A percentile compares a stretch with the other conserved stretches of the same genome.
phyloP scores from a whole-genome alignment of 2,113 vertebrate species.

The Phodopus roborovskii region DNA sequence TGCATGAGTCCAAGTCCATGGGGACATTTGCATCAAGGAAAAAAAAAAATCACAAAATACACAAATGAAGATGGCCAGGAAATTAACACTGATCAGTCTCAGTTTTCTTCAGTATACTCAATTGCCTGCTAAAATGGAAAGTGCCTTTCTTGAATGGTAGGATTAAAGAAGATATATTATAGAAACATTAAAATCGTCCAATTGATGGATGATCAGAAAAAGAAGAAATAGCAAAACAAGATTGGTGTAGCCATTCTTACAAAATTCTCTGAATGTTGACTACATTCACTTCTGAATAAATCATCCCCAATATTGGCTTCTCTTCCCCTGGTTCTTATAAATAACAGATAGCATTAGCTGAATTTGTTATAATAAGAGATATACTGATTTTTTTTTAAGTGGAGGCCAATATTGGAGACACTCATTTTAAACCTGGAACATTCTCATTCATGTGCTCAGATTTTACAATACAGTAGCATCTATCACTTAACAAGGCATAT shows the following conservation, averaged over 20 bases:
- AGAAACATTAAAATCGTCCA: not conserved
- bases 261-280: not conserved
- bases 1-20: not conserved
- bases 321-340: not conserved
- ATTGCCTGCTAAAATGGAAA: not conserved
- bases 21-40: not conserved
- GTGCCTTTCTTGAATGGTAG: not conserved
- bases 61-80: not conserved
- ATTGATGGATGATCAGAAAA: not conserved
- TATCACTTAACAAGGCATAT: not conserved
- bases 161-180: not conserved
- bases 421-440: not conserved
- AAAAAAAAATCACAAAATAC: not conserved
- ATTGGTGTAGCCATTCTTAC: not conserved
- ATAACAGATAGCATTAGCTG: not conserved
- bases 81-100: not conserved
- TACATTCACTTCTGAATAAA: not conserved
- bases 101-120: not conserved
- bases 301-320: not conserved
- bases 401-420: not conserved
- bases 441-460: not conserved
- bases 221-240: not conserved
- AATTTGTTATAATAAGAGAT: not conserved
- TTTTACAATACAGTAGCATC: not conserved
- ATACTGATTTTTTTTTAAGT: not conserved